These are phyloP conservation scores for Pseudochirops corinnae DNA, from an alignment of 2,797 vertebrate genomes.

Conservation along the genomic window DNA sequence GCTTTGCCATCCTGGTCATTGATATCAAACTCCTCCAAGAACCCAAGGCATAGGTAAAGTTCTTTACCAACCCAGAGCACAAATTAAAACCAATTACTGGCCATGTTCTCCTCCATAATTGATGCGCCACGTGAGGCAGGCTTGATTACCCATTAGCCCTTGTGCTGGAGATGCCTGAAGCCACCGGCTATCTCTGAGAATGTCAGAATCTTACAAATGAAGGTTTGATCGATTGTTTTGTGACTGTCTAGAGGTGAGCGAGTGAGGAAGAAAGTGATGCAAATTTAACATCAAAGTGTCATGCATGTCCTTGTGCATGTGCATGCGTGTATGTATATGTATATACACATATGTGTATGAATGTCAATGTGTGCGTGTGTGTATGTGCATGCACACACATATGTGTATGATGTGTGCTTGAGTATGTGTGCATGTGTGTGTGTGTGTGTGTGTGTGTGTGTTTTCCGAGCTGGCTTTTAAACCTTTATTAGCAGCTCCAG, in stretches of 20 bases:
- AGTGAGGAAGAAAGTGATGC: not conserved
- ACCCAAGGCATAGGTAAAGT: not conserved
- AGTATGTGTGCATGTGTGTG: no score
- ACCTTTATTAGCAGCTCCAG: not conserved
- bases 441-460: no score
- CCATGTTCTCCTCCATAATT: not conserved
- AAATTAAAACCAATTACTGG: not conserved
- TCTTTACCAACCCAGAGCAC: not conserved
- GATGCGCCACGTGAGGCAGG: not conserved
- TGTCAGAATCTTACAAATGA: not conserved
- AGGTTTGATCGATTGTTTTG: not conserved
- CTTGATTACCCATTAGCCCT: not conserved
- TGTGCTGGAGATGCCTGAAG: not conserved
- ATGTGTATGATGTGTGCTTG: no score
- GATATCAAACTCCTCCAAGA: not conserved
- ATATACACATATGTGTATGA: no score
- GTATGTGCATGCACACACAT: not conserved
- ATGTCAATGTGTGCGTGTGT: no score
- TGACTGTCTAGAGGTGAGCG: not conserved
- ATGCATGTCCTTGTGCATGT: no score
- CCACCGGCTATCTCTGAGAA: not conserved
- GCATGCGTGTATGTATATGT: no score
- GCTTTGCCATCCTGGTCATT: not conserved
- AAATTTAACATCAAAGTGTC: no score
- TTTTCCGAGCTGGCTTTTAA: not conserved